phyloP scores from a whole-genome alignment of 2,113 vertebrate genomes.

The Eudyptes chrysolophus region DNA sequence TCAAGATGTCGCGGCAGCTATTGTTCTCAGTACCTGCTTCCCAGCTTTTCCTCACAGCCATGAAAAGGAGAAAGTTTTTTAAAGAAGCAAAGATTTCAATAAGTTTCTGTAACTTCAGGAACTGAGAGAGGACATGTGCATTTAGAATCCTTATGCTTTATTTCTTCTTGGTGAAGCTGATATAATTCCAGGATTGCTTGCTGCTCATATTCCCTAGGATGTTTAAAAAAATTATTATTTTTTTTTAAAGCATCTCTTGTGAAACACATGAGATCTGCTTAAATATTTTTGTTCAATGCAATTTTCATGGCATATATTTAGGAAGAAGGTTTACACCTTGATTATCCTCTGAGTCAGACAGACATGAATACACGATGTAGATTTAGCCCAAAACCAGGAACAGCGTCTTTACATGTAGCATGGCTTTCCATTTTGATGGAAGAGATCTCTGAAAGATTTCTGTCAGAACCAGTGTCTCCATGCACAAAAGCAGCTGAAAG shows the following conservation, averaged over 20 bases:
- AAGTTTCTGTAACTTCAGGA: not conserved
- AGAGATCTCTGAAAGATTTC: not conserved
- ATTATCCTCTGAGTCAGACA: not conserved
- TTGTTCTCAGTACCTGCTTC: not conserved
- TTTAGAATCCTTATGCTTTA: not conserved
- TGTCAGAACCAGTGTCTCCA: fast-evolving
- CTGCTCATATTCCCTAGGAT: not conserved
- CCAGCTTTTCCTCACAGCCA: not conserved
- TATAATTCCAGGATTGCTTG: not conserved
- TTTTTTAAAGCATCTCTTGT: not conserved
- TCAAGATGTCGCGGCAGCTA: not conserved
- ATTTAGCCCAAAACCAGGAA: not conserved
- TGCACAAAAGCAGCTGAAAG: not conserved
- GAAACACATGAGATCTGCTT: not conserved
- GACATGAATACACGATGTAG: not conserved
- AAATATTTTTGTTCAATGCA: not conserved
- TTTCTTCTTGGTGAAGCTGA: not conserved
- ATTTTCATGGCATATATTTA: not conserved
- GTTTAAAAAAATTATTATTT: not conserved
- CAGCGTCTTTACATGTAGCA: fast-evolving
- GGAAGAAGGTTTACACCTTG: not conserved
- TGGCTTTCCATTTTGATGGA: not conserved
- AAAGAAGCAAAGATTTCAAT: not conserved
- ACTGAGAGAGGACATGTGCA: not conserved
- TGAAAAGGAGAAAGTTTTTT: not conserved